Percentiles rank a stretch among this genome's conserved stretches.
phyloP scores from a whole-genome alignment of 2,113 vertebrate genomes.

The Halcyon senegalensis region DNA sequence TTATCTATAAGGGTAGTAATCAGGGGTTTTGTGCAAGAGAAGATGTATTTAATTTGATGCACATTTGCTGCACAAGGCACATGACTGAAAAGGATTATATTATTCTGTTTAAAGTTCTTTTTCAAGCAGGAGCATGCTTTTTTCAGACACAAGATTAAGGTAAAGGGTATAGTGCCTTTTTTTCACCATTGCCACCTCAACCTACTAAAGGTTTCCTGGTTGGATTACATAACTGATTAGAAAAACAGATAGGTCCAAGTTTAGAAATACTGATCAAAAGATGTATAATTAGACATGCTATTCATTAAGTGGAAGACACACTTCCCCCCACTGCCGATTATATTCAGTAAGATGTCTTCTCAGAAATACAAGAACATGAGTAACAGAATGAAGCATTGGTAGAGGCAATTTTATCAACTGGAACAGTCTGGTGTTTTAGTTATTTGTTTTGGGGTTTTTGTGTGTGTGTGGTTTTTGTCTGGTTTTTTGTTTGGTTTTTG shows the following conservation, averaged over 20 bases:
- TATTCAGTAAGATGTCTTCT: neutral
- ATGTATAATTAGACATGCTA: neutral
- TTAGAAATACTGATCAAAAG: neutral
- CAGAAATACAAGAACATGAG: neutral
- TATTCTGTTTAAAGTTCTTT: neutral
- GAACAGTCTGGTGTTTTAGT: neutral
- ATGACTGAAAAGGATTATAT: neutral
- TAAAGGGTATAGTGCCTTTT: neutral
- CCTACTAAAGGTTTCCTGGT: neutral
- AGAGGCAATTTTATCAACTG: neutral
- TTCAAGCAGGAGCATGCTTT: neutral
- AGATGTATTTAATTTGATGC: neutral
- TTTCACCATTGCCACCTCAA: neutral
- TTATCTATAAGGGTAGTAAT: neutral
- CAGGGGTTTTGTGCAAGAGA: neutral
- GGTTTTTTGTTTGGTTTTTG: too few species aligned
- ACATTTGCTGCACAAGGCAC: neutral
- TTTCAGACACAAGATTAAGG: neutral
- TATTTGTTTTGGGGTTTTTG: too few species aligned
- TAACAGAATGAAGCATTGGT: neutral
- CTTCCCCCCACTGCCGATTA: neutral
- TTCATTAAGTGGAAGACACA: neutral
- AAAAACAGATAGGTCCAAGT: neutral
- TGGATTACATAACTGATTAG: neutral
- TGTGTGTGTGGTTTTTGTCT: too few species aligned